Base-by-base conservation (phyloP, 1,140 invertebrate species). In the Drosophila paulistorum region DNA sequence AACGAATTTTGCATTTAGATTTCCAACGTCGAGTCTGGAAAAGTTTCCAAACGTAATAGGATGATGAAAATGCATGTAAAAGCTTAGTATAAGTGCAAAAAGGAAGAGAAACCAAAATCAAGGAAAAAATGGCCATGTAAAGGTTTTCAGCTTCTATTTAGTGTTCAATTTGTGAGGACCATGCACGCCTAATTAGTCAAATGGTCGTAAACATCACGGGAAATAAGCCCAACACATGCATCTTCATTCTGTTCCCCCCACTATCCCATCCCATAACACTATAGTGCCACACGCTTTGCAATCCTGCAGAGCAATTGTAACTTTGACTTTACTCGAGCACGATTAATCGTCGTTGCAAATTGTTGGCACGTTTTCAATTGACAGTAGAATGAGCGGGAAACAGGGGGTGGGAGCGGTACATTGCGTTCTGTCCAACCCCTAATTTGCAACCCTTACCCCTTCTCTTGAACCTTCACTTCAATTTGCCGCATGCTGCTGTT, bases 341-440 rank as follows among this genome's bases (percentile, higher is more conserved):
- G 84, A 91, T 91, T 91, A 91, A 91, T 91, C 85, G 90, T 90
- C 90, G 82, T 91, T 91, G 90, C 90, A 91, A 91, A 91, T 91
- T 91, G 90, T 91, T 91, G 90, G 90, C 90, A 91, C 90, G 90
- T 91, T 91, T 91, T 91, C 90, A 91, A 91, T 91, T 91, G 85
- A 91, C 90, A 91, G 77, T 74, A 75, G 71, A 76, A 73, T 71
- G 68, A 64, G 30, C 60, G 69, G 13, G 1, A 14, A 2, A 9
- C 13, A 37, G 58, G 41, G 23, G 35, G 42, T 51, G 45, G 39
- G 33, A 45, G 51, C 41, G 54, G 60, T 57, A 65, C 10, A 48
- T 68, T 65, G 61, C 58, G 65, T n/a, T 55, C 20, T 20, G 59
- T 71, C 57, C 84, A 89, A 89, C 84, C 84, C 84, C 85, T 89